Conservation (phyloP, 37 sponge, comb jelly and placozoan genomes). For the Tethya wilhelma region DNA sequence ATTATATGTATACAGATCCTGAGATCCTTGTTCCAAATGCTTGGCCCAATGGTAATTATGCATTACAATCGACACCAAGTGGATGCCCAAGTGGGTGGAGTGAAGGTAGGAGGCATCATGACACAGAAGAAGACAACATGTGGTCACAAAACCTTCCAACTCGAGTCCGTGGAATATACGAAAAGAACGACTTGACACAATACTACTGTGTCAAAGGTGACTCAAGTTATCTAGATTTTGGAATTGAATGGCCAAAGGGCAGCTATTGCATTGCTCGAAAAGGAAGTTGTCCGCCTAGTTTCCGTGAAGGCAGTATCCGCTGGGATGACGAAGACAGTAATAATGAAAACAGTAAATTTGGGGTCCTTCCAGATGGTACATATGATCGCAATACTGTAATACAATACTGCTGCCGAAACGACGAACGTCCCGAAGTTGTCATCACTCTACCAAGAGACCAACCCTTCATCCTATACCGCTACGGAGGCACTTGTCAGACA, state of each 20-base stretch:
- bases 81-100: too few species aligned
- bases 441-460: conserved; percentile 13
- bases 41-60: too few species aligned
- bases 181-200: too few species aligned
- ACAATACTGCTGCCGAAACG: conserved; percentile 37
- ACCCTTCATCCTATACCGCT: background rate
- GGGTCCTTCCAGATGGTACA: conserved; percentile 12
- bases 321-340: conserved; percentile 42
- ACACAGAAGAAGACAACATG: too few species aligned
- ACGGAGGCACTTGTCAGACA: background rate
- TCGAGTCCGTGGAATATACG: too few species aligned
- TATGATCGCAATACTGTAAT: conserved; percentile 19
- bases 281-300: conserved; percentile 17
- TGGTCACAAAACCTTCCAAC: too few species aligned
- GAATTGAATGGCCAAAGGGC: conserved; percentile 26
- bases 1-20: too few species aligned
- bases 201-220: too few species aligned
- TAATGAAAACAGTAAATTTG: background rate
- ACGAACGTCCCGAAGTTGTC: background rate
- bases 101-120: too few species aligned
- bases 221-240: too few species aligned
- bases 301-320: conserved; percentile 7
- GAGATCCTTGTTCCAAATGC: too few species aligned
- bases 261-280: conserved; percentile 20
- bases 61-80: too few species aligned